phyloP scores from a whole-genome alignment of 2,797 vertebrate species.

The Fundulus diaphanus region DNA sequence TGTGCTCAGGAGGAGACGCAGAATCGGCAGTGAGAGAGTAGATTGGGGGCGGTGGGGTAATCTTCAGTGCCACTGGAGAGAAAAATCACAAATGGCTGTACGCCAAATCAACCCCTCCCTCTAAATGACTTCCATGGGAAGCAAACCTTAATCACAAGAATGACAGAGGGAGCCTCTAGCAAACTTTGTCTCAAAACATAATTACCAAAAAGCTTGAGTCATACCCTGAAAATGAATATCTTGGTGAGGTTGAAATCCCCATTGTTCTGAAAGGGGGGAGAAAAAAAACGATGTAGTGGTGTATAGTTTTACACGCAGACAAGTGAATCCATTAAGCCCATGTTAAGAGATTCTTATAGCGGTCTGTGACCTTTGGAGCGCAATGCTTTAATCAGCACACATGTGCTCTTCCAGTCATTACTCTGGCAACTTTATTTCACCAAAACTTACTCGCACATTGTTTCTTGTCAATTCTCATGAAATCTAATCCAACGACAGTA shows the following conservation, averaged over 20 bases:
- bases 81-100: conserved; percentile 72
- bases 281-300: background rate
- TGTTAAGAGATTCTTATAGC: background rate
- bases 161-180: conserved; percentile 39
- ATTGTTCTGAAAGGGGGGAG: too few species aligned
- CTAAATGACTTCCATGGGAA: conserved; percentile 77
- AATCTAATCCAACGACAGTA: too few species aligned
- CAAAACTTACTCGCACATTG: background rate
- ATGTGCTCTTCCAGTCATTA: background rate
- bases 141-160: conserved; percentile 54
- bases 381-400: background rate
- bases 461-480: background rate
- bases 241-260: conserved; percentile 13
- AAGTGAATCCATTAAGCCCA: background rate
- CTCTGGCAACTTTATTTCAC: background rate
- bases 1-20: conserved; percentile 49
- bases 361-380: background rate
- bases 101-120: conserved; percentile 79
- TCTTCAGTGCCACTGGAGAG: conserved; percentile 78
- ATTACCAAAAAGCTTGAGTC: conserved; percentile 40
- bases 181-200: conserved; percentile 42
- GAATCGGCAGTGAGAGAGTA: conserved; percentile 52
- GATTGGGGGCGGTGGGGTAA: conserved; percentile 57
- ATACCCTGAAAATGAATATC: conserved; percentile 23
- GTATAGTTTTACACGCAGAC: background rate